These are phyloP conservation scores for Cercocebus atys DNA, from an alignment of 2,113 vertebrate species.

Conservation along the genomic window DNA sequence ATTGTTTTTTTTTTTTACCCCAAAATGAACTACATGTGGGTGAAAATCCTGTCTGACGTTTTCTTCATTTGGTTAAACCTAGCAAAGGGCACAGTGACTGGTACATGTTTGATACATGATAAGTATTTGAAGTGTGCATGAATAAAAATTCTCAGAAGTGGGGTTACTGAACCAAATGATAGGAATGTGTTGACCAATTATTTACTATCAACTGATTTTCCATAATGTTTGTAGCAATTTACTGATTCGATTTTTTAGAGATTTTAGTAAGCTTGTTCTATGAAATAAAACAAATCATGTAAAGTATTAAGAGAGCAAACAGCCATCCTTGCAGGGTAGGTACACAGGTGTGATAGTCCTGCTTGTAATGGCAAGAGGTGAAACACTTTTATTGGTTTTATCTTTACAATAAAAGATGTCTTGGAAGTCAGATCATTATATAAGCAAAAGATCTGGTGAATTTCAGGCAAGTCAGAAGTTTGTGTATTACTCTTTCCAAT, in stretches of 20 bases:
- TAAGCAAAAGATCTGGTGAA: background rate
- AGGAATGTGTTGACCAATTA: background rate
- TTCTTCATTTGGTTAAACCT: background rate
- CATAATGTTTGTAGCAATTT: background rate
- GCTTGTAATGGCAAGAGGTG: background rate
- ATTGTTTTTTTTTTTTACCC: background rate
- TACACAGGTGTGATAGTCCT: background rate
- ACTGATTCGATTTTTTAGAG: background rate
- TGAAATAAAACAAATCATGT: background rate
- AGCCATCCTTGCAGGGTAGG: background rate
- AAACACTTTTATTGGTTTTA: conserved; percentile 45
- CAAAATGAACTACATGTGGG: background rate
- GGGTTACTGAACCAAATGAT: background rate
- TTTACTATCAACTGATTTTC: background rate
- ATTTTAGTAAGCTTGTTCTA: background rate
- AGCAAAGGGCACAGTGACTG: background rate
- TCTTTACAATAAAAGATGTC: background rate
- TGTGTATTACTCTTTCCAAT: background rate
- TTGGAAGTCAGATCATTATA: background rate
- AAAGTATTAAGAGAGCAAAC: background rate
- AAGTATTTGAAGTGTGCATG: background rate
- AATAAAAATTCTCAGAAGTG: background rate
- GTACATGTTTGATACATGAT: background rate
- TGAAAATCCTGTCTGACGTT: background rate
- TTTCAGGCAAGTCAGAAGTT: background rate